Conservation (phyloP, 2,113 vertebrate genomes). For the Rattus norvegicus region GRCr8 NC_086028.1:59850501-59851000, state of each 20-base stretch:
- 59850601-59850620: not conserved
- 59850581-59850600: not conserved
- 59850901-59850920: not conserved
- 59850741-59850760: not conserved
- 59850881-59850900: not conserved
- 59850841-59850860: not conserved
- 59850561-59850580: not conserved
- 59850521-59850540: not conserved
- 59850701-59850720: not conserved
- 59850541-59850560: not conserved
- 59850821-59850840: not conserved
- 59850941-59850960: not conserved
- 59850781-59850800: not conserved
- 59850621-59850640: not conserved
- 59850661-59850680: not conserved
- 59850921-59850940: not conserved
- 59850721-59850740: not conserved
- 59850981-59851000: not conserved
- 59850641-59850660: not conserved
- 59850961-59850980: not conserved
- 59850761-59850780: not conserved
- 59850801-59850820: not conserved
- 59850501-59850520: not conserved
- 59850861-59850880: not conserved
- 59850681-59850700: not conserved